Evolutionary conservation across 1,140 invertebrate species (phyloP).

Genomic region (Cydia fagiglandana): DNA sequence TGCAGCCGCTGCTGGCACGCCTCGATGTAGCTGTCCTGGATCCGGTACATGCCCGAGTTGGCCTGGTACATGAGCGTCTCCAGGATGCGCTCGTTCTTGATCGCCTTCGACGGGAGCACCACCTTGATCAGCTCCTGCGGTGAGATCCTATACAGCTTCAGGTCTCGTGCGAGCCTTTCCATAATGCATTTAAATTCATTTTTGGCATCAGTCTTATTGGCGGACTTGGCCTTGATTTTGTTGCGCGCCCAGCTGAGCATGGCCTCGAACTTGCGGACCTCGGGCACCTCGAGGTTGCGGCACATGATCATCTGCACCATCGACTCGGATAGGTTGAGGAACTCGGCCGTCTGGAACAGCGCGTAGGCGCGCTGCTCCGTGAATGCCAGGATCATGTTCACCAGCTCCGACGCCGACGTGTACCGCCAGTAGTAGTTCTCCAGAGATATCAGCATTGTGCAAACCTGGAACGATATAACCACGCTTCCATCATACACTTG

Average conservation of each 20-base stretch:
- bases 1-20: slow-evolving; percentile 92
- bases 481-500: not conserved
- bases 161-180: slow-evolving; percentile 92
- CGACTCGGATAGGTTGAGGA: slow-evolving; percentile 92
- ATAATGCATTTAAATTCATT: slow-evolving; percentile 95
- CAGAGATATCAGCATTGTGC: slow-evolving; percentile 93
- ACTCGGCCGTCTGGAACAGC: slow-evolving; percentile 90
- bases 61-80: slow-evolving; percentile 96
- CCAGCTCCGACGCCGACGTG: slow-evolving; percentile 94
- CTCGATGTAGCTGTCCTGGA: slow-evolving; percentile 92
- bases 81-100: slow-evolving; percentile 94
- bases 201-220: slow-evolving; percentile 89
- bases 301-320: slow-evolving; percentile 98
- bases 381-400: slow-evolving; percentile 96
- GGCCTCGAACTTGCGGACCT: slow-evolving; percentile 95
- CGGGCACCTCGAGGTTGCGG: slow-evolving; percentile 90
- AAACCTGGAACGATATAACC: slow-evolving; percentile 81
- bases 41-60: slow-evolving; percentile 94
- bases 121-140: slow-evolving; percentile 96
- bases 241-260: slow-evolving; percentile 94
- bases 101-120: slow-evolving; percentile 94
- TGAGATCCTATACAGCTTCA: slow-evolving; percentile 94
- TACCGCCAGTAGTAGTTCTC: slow-evolving; percentile 98
- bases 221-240: slow-evolving; percentile 88
- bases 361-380: slow-evolving; percentile 91